Evolutionary conservation across 2,113 vertebrate species (phyloP).

Genomic region (Dolichotis patagonum): DNA sequence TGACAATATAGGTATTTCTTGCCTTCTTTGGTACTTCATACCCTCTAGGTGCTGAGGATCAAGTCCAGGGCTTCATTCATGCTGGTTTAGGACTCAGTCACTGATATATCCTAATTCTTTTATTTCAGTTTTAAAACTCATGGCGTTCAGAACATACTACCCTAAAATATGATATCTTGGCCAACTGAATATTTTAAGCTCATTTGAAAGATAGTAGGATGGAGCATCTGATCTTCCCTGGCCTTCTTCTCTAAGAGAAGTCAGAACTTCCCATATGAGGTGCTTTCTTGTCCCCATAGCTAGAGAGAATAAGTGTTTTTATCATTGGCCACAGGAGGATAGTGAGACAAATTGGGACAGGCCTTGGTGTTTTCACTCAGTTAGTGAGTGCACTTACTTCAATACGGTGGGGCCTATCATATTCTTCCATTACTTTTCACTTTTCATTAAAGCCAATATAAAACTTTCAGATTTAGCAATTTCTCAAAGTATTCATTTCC

Average conservation of each 20-base stretch:
- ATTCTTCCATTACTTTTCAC: neutral
- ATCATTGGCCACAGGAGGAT: neutral
- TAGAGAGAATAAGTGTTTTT: neutral
- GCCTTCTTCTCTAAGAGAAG: neutral
- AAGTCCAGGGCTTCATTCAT: neutral
- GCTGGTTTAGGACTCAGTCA: neutral
- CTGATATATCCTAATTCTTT: neutral
- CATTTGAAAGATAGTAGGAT: neutral
- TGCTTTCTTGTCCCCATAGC: neutral
- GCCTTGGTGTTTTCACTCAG: neutral
- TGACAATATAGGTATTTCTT: neutral
- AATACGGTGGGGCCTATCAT: neutral
- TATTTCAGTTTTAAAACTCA: slow-evolving; percentile 44
- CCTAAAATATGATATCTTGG: neutral
- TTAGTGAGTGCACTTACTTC: too few relatives aligned
- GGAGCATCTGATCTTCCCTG: neutral
- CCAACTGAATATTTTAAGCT: neutral
- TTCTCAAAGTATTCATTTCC: neutral
- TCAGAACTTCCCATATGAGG: neutral
- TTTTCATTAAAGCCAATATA: neutral
- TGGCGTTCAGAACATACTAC: neutral
- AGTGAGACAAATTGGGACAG: neutral
- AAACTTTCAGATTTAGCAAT: neutral
- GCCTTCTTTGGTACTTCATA: neutral
- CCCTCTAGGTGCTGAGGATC: too few relatives aligned